Conservation (phyloP, 2,797 vertebrate genomes). For the Melanotaenia parkinsoni region DNA sequence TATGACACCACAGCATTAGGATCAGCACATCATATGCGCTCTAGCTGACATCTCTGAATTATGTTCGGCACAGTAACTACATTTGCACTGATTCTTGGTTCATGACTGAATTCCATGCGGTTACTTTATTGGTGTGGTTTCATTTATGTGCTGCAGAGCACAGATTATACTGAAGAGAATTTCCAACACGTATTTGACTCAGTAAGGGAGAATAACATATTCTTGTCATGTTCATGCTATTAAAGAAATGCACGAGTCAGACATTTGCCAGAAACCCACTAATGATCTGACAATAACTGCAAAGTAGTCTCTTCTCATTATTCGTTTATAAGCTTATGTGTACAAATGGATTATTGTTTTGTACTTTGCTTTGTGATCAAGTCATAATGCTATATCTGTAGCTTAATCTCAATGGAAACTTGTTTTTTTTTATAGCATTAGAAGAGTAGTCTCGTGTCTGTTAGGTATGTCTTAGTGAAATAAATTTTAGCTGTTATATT, state of each 20-base stretch:
- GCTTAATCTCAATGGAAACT: constrained; percentile 3
- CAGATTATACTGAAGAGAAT: constrained; percentile 1
- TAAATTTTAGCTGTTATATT: neutral
- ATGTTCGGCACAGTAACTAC: no score
- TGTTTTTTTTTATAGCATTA: neutral
- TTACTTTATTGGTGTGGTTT: constrained; percentile 9
- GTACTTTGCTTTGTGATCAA: constrained; percentile 6
- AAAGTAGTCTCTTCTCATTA: neutral
- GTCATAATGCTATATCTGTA: constrained; percentile 10
- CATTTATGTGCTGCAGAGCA: neutral
- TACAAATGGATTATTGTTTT: neutral
- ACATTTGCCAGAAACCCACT: neutral
- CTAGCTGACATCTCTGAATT: no score
- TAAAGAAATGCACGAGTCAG: neutral
- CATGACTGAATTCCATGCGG: neutral
- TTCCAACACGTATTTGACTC: neutral
- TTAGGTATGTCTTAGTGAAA: neutral
- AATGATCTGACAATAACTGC: neutral
- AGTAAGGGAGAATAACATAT: neutral
- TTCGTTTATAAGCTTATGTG: neutral
- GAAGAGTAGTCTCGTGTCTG: neutral
- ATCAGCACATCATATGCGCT: no score
- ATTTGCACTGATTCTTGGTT: neutral
- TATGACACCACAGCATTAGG: no score
- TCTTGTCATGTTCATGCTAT: neutral